Evolutionary conservation across 2,797 vertebrate genomes (phyloP), one percentile per base, ranked within the genome.

Genomic region (Meda fulgida): DNA sequence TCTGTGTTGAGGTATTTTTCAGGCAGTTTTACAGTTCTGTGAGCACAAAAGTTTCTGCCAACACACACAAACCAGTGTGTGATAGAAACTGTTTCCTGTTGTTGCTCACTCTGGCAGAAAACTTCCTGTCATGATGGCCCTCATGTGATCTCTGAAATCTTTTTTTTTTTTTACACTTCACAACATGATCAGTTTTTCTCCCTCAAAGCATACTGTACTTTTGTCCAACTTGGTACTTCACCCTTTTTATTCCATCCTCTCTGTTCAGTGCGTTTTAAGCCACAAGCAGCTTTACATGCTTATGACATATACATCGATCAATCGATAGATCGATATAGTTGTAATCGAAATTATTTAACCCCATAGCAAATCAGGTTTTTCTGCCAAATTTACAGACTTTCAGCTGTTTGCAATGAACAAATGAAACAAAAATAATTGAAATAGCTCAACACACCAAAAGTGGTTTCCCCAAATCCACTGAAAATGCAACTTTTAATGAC

Each of bases 81-180:
- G 88, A 92, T 90, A 31, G 43, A 48, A 48, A 87, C 53, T 83
- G 91, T 92, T 95, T 94, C 94, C 94, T 94, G 93, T 92, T 94
- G 91, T 91, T 75, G 81, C 77, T 71, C 63, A 31, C 63, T 51
- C 29, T 31, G 87, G 87, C 88, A 92, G 87, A 88, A 80, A 86
- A 89, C 90, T 94, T 94, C 94, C 94, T 94, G 92, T 92, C 89
- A 90, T 69, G 4, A 86, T 90, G 81, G 78, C 78, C 63, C 31
- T 66, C 55, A 58, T 40, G 84, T 89, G 84, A 85, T 92, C 85
- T 58, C 55, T 92, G 71, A 87, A 19, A 23, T 10, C n/a, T 2
- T 40, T 26, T 7, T 38, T 38, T 36, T 36, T 58, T 46, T 63
- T 63, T 26, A 67, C 7, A 55, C 21, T 23, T 51, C 4, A 9